Evolutionary conservation across 2,113 vertebrate species (phyloP).

Genomic region (Rynchops niger): DNA sequence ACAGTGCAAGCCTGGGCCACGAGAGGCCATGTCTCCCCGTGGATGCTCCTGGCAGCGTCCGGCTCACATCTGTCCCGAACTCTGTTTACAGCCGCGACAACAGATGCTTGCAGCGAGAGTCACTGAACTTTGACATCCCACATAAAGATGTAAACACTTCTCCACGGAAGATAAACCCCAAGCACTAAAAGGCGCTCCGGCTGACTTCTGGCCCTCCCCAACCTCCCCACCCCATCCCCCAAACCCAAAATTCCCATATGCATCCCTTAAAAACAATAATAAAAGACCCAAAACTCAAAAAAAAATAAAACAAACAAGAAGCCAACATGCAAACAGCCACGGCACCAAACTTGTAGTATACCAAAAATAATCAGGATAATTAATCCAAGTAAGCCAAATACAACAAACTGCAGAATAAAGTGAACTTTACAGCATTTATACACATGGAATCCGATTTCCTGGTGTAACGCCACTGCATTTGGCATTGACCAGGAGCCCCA

Average conservation of each 20-base stretch:
- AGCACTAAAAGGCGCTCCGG: not conserved
- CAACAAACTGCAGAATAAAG: slow-evolving; percentile 14
- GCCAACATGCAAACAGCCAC: not conserved
- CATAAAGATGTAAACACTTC: slow-evolving; percentile 49
- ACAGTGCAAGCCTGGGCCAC: not conserved
- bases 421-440: slow-evolving; percentile 20
- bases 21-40: not conserved
- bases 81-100: not conserved
- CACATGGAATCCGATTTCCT: slow-evolving; percentile 22
- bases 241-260: not conserved
- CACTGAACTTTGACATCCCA: slow-evolving; percentile 11
- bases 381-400: slow-evolving; percentile 17
- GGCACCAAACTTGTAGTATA: not conserved
- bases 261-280: not conserved
- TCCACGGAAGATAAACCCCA: slow-evolving; percentile 25
- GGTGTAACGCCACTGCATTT: slow-evolving; percentile 1
- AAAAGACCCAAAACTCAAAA: not conserved
- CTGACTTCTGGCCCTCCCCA: not conserved
- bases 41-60: not conserved
- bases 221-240: not conserved
- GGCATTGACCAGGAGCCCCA: not conserved
- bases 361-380: not conserved
- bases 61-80: slow-evolving; percentile 49
- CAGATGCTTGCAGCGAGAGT: slow-evolving; percentile 38
- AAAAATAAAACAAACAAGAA: not conserved